Conservation (phyloP, 2,797 vertebrate species). For the Spinus pinus region DNA sequence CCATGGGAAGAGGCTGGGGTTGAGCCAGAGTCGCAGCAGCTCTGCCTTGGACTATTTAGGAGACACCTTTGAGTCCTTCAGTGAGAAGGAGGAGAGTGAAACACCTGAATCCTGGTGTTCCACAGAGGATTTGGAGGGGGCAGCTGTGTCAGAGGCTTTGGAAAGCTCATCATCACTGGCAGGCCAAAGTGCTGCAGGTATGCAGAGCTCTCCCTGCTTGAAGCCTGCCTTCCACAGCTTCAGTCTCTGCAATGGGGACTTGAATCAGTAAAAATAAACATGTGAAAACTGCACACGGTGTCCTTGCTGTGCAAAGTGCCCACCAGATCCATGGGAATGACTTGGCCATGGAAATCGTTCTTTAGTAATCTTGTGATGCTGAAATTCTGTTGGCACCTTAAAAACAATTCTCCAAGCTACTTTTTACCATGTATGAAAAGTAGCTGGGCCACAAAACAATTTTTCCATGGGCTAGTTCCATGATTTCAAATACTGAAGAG, state of each 20-base stretch:
- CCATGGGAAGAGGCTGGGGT: neutral
- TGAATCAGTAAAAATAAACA: neutral
- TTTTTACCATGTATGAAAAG: neutral
- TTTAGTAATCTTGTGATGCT: neutral
- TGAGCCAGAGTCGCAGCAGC: neutral
- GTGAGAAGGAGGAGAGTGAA: neutral
- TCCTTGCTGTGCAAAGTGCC: neutral
- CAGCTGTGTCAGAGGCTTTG: neutral
- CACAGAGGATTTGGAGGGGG: neutral
- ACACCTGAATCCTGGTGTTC: neutral
- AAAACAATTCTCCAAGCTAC: neutral
- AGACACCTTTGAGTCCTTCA: slow-evolving; percentile 29
- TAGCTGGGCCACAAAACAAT: neutral
- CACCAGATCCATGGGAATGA: neutral
- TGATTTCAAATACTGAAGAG: neutral
- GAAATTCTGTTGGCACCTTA: neutral
- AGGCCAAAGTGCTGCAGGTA: neutral
- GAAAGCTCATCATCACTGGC: neutral
- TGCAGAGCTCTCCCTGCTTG: neutral
- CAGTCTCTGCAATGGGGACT: neutral
- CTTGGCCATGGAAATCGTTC: neutral
- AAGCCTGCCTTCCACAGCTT: neutral
- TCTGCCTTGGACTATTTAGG: neutral
- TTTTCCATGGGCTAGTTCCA: neutral
- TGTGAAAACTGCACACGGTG: rapidly evolving